Evolutionary conservation across 2,797 vertebrate genomes (phyloP), one percentile per base, ranked within the genome.

Genomic region (Alcedo atthis): DNA sequence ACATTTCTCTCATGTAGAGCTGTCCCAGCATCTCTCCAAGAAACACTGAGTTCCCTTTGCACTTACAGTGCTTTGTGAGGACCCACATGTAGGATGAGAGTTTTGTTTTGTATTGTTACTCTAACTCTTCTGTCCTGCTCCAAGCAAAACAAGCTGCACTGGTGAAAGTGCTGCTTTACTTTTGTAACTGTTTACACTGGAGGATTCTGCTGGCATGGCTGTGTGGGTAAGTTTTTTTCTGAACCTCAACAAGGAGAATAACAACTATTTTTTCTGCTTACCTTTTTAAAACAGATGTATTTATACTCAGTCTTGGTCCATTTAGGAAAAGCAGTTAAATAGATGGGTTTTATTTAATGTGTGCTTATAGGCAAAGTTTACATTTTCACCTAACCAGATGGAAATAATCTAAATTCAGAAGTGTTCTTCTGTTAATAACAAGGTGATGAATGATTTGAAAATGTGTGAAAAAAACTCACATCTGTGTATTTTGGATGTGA

Each of bases 371-470:
- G 40, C 61, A 14, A 61, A 74, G 75, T 80, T 95, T 91, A 83
- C 49, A 5, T 78, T 93, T 94, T 93, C 45, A 68, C 54, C 54
- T 85, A 74, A 81, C 24, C 75, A 87, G 51, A 33, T 87, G 83
- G 45, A 89, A 93, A 43, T 71, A 1, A 6, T 91, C 64, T 75
- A 33, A 75, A 73, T 61, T 90, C 42, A 58, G 43, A 84, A 33
- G n/a, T 67, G 32, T 59, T 92, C 19, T 75, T 91, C 51, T 90
- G 35, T 74, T 93, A 89, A 15, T 80, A 93, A 69, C 21, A 40
- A 45, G 22, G 7, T 81, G 76, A 87, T 78, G 62, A 94, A 87
- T 75, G 43, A 59, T 81, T 90, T 80, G 6, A 71, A 61, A 90
- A 86, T 35, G 81, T 85, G 43, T 82, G 42, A 87, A 75, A 55